phyloP scores from a whole-genome alignment of 2,797 vertebrate genomes.

The Pempheris klunzingeri region DNA sequence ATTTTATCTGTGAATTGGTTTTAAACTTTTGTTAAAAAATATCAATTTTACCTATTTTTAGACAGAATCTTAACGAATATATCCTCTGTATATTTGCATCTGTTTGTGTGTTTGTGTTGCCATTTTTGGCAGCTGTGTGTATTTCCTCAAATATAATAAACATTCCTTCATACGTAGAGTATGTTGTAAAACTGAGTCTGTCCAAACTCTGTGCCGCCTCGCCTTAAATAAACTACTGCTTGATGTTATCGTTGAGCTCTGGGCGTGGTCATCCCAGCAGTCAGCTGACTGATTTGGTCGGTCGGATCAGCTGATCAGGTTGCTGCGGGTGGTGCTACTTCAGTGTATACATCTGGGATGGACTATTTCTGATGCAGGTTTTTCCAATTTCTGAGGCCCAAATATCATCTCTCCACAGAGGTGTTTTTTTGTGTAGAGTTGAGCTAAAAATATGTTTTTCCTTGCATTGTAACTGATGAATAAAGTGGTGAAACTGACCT shows the following conservation, averaged over 20 bases:
- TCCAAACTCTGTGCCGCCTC: conserved; percentile 23
- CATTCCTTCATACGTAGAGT: too few relatives aligned
- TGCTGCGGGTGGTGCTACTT: conserved; percentile 21
- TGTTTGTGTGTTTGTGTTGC: background rate
- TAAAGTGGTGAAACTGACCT: background rate
- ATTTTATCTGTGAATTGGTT: background rate
- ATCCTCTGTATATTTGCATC: background rate
- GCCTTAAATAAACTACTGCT: conserved; percentile 61
- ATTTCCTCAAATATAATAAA: too few relatives aligned
- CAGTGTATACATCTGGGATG: background rate
- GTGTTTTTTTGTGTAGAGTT: background rate
- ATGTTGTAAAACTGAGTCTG: background rate
- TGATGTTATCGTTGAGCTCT: background rate
- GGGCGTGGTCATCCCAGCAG: conserved; percentile 38
- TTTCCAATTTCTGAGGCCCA: background rate
- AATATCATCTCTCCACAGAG: background rate
- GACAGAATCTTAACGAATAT: background rate
- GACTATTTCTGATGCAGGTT: background rate
- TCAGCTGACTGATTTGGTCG: conserved; percentile 49
- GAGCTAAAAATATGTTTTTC: background rate
- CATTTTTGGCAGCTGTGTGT: too few relatives aligned
- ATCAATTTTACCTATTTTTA: background rate
- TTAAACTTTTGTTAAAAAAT: background rate
- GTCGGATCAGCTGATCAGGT: conserved; percentile 63
- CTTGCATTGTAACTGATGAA: background rate